Conservation (phyloP, 2,113 vertebrate genomes). For the Rutilus rutilus region DNA sequence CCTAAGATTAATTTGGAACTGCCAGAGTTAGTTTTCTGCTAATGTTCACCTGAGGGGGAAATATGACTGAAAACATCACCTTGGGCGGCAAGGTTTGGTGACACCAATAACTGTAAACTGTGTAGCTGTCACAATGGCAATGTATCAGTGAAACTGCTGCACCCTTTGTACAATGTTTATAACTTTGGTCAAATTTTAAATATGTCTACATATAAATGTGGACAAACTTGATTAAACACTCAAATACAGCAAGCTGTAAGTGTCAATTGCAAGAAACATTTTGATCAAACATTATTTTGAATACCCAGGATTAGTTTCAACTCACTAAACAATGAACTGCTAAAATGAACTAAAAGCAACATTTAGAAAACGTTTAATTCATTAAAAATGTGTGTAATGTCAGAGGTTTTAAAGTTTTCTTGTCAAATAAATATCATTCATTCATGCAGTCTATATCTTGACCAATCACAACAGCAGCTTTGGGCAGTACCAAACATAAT, state of each 20-base stretch:
- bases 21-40: constrained; percentile 7
- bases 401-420: neutral
- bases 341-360: neutral
- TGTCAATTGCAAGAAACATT: neutral
- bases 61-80: constrained; percentile 24
- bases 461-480: neutral
- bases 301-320: neutral
- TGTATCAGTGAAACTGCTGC: neutral
- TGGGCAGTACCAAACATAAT: neutral
- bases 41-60: constrained; percentile 26
- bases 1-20: constrained; percentile 4
- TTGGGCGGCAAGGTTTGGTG: neutral
- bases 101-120: constrained; percentile 31
- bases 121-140: constrained; percentile 9
- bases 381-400: neutral
- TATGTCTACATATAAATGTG: neutral
- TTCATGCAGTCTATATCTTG: neutral
- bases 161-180: neutral
- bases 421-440: neutral
- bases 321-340: neutral
- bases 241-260: neutral
- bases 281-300: neutral
- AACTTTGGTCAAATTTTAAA: neutral
- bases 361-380: neutral
- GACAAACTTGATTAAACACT: constrained; percentile 4